A percentile compares a stretch with the other conserved stretches of the same genome.
phyloP scores from a whole-genome alignment of 2,888 invertebrate genomes.

The Lithophane leautieri region DNA sequence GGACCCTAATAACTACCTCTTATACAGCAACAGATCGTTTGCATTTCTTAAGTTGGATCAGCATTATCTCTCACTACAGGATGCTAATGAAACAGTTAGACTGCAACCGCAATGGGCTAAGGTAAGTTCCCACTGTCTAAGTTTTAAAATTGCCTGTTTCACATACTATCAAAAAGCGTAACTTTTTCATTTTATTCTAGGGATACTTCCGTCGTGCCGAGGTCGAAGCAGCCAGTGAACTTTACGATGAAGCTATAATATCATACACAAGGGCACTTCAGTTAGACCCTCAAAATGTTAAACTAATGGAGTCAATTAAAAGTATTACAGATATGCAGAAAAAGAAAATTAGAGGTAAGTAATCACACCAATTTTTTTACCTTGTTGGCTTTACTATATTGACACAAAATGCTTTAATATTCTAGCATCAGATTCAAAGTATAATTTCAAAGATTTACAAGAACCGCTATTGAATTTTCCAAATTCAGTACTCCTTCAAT shows the following conservation, averaged over 20 bases:
- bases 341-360: constrained; percentile 91
- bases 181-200: constrained; percentile 75
- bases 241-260: constrained; percentile 92
- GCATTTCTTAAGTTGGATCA: constrained; percentile 95
- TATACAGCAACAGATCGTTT: constrained; percentile 95
- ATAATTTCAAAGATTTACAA: neutral
- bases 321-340: constrained; percentile 90
- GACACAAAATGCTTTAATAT: neutral
- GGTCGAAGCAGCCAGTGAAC: constrained; percentile 92
- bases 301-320: constrained; percentile 91
- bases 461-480: neutral
- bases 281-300: constrained; percentile 92
- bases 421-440: neutral
- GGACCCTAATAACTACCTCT: constrained; percentile 92
- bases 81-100: constrained; percentile 94
- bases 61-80: constrained; percentile 94
- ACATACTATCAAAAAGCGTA: neutral
- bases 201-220: constrained; percentile 94
- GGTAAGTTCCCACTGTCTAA: constrained; percentile 78
- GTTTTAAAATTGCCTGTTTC: neutral
- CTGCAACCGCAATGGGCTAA: constrained; percentile 95
- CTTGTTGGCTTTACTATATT: too few species aligned
- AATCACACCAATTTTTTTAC: neutral
- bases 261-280: constrained; percentile 93
- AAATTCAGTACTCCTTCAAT: neutral